Base-by-base conservation (phyloP, 2,888 invertebrate species). In the Drosophila borborema region DNA sequence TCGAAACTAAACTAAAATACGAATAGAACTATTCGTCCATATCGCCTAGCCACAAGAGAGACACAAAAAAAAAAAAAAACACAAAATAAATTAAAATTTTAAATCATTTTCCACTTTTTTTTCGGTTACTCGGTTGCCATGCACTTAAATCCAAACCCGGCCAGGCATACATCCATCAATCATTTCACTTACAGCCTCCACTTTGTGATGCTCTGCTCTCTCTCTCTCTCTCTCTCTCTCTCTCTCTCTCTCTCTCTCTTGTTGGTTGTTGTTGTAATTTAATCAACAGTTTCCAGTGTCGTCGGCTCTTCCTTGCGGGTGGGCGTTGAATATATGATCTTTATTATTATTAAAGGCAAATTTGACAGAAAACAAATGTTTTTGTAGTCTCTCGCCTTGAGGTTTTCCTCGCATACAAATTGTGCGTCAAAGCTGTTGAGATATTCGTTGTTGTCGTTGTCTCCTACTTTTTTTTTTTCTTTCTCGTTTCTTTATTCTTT, bases 301-400 rank as follows among this genome's bases (percentile, higher is more conserved):
- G 70, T 69, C 75, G 64, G 60, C 49, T 58, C 68, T 70, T 78
- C 54, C 64, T 66, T 63, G 59, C 82, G 64, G 65, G 83, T 75
- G 81, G 80, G 83, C 81, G 79, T 74, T 36, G 20, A 70, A 65
- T 64, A 73, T 72, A 73, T 74, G 70, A 70, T 74, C 64, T 84
- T 74, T 75, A 74, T 81, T 87, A 85, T 85, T 82, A 81, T 85
- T 73, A 77, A 87, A 81, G 86, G 78, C 80, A 86, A 87, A 87
- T 85, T 82, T 86, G 86, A 88, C 86, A 87, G 88, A 85, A 89
- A 87, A 89, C 86, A 89, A 85, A 89, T 88, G 90, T 86, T 87
- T 79, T 55, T 28, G 55, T 55, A 55, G 55, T 55, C 55, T 64
- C 59, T 72, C 34, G 58, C 38, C 59, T 67, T 56, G 56, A 66